A percentile compares a stretch with the other conserved stretches of the same genome.
Evolutionary conservation across 1,140 invertebrate genomes (phyloP).

Genomic region (Pachypeltis micranthus): DNA sequence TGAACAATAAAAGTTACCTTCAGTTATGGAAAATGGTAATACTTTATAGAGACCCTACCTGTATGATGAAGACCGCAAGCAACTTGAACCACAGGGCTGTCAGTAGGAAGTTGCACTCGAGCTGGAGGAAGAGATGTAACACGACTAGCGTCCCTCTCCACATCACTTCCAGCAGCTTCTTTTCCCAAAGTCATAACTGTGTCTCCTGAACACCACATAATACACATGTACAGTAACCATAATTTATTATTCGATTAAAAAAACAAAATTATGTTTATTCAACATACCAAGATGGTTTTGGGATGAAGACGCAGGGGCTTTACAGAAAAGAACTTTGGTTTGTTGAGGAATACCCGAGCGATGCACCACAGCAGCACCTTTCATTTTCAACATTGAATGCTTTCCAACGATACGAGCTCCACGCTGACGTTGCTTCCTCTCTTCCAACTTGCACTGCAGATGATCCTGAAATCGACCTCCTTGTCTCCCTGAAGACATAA

Average conservation of each 20-base stretch:
- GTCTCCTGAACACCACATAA: neutral
- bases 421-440: conserved; percentile 42
- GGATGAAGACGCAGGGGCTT: conserved; percentile 14
- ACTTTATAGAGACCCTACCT: no score
- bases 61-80: conserved; percentile 86
- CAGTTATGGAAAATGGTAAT: no score
- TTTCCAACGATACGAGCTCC: conserved; percentile 34
- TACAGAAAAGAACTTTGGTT: conserved; percentile 11
- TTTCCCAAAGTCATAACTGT: conserved; percentile 12
- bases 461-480: conserved; percentile 45
- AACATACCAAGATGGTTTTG: conserved; percentile 16
- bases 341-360: conserved; percentile 10
- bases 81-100: conserved; percentile 63
- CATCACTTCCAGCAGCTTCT: conserved; percentile 41
- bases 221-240: no score
- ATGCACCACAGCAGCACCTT: conserved; percentile 29
- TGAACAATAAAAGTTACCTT: no score
- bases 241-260: conserved; percentile 8
- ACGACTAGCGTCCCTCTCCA: conserved; percentile 47
- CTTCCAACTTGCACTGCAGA: conserved; percentile 43
- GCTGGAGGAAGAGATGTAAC: conserved; percentile 69
- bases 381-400: conserved; percentile 33
- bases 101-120: conserved; percentile 51
- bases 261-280: no score
- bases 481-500: conserved; percentile 34